Evolutionary conservation across 2,888 invertebrate species (phyloP), one percentile per base, ranked within the genome.

Genomic region (Archaeoteleia sp.): DNA sequence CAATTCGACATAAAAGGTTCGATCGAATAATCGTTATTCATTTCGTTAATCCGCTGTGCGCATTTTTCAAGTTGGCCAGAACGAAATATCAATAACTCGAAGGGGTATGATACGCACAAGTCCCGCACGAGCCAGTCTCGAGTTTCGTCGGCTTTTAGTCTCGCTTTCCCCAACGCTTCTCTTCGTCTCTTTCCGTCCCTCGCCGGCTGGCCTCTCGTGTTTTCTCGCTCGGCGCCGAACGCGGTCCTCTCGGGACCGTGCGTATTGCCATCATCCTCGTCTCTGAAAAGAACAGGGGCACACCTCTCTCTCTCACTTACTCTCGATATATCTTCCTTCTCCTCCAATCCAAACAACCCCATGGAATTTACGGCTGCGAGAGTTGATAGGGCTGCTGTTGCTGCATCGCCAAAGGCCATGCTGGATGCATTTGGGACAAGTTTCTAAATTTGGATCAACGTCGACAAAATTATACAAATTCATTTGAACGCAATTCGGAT

Each of bases 361-460:
- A 63, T 55, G 51, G 68, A 70, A 71, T 70, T 72, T 67, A 70
- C 71, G 73, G 65, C 70, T 49, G 66, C 25, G 61, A 71, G 70
- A 71, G 67, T 70, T 32, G 46, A 74, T 62, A 69, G 73, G 67
- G 69, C 57, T 62, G 62, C 61, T 62, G 62, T 40, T 45, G 35
- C 32, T 51, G 43, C 54, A 46, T 62, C 42, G 51, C 51, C 30
- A n/a, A n/a, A n/a, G n/a, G n/a, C n/a, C n/a, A n/a, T n/a, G n/a
- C n/a, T n/a, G n/a, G n/a, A n/a, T n/a, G n/a, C n/a, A n/a, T n/a
- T n/a, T n/a, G n/a, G n/a, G n/a, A n/a, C n/a, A n/a, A n/a, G n/a
- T n/a, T n/a, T n/a, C n/a, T n/a, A n/a, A n/a, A n/a, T n/a, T n/a
- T n/a, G n/a, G n/a, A n/a, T n/a, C n/a, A n/a, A n/a, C n/a, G n/a